phyloP scores from a whole-genome alignment of 2,113 vertebrate genomes.

The Cheirogaleus medius region DNA sequence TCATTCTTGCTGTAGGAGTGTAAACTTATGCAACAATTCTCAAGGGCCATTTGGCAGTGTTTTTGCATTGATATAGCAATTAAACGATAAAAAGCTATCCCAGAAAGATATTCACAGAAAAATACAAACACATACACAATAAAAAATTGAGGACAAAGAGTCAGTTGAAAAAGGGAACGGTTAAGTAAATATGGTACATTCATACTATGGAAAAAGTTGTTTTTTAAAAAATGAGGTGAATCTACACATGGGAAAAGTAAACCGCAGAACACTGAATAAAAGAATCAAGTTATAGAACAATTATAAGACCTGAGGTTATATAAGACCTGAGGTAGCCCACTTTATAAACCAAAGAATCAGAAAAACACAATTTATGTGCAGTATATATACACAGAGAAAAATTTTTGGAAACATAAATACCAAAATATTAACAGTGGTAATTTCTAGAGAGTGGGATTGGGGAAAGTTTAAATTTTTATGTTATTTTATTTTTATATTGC shows the following conservation, averaged over 20 bases:
- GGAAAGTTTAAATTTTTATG: background rate
- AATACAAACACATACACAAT: background rate
- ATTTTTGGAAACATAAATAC: background rate
- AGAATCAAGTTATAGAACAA: background rate
- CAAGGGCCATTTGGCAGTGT: background rate
- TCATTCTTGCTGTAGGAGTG: background rate
- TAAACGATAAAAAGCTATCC: background rate
- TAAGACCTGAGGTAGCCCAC: background rate
- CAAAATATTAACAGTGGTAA: background rate
- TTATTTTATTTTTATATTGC: background rate
- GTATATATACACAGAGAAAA: background rate
- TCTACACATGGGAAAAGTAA: background rate
- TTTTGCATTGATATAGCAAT: background rate
- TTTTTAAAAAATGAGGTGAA: background rate
- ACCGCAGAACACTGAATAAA: background rate
- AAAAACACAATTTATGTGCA: background rate
- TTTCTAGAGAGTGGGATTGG: background rate
- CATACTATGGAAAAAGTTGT: background rate
- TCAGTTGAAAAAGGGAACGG: background rate
- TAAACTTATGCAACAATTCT: background rate
- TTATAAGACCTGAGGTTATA: background rate
- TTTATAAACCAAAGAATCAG: conserved; percentile 2
- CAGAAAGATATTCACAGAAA: background rate
- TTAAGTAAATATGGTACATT: background rate
- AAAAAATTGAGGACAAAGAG: background rate